phyloP scores from a whole-genome alignment of 1,140 invertebrate species.

The Caerostris darwini region DNA sequence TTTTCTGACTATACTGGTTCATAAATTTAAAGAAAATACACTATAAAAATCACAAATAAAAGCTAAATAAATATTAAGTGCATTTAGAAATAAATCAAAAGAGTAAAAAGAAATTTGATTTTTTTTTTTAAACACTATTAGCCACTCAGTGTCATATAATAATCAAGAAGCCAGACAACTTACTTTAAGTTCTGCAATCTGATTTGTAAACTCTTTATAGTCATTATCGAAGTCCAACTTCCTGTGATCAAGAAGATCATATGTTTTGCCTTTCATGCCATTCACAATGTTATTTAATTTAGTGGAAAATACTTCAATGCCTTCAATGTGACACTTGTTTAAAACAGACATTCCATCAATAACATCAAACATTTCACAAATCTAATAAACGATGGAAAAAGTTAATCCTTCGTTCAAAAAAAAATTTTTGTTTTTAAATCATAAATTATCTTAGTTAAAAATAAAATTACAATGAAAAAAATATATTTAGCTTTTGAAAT shows the following conservation, averaged over 20 bases:
- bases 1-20: neutral
- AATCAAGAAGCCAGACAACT: slow-evolving; percentile 80
- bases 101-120: neutral
- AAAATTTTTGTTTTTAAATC: too few species aligned
- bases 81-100: neutral
- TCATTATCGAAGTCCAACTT: slow-evolving; percentile 93
- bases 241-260: slow-evolving; percentile 95
- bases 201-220: slow-evolving; percentile 90
- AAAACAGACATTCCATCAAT: slow-evolving; percentile 93
- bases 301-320: slow-evolving; percentile 80
- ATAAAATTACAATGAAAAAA: too few species aligned
- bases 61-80: neutral
- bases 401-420: too few species aligned
- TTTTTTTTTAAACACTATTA: neutral
- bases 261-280: slow-evolving; percentile 86
- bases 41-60: neutral
- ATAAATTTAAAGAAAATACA: neutral
- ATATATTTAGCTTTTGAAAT: too few species aligned
- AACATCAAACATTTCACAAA: slow-evolving; percentile 93
- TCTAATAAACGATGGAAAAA: slow-evolving; percentile 80
- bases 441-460: too few species aligned
- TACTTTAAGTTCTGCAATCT: slow-evolving; percentile 89
- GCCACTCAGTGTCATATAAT: neutral
- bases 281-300: slow-evolving; percentile 52
- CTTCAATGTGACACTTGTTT: slow-evolving; percentile 92